A percentile compares a stretch with the other conserved stretches of the same genome.
Evolutionary conservation across 2,888 invertebrate genomes (phyloP).

Genomic region (Miltochrista miniata): DNA sequence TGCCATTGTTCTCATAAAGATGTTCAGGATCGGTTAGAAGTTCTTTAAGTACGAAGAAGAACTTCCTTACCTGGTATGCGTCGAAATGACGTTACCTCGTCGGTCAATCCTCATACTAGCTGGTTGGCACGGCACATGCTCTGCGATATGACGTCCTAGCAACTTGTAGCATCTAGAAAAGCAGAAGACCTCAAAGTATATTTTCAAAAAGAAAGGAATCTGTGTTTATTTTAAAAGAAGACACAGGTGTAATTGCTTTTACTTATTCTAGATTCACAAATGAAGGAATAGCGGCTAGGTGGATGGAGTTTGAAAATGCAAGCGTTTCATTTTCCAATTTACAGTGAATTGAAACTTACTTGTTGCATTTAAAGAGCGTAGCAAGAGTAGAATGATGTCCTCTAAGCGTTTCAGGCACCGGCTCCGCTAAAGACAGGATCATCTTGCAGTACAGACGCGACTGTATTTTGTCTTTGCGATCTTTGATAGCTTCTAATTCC

Average conservation of each 20-base stretch:
- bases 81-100: slow-evolving; percentile 88
- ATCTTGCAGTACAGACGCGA: slow-evolving; percentile 93
- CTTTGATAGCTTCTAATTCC: slow-evolving; percentile 92
- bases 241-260: too few species aligned
- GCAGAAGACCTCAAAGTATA: not conserved
- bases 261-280: too few species aligned
- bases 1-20: too few species aligned
- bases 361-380: slow-evolving; percentile 89
- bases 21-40: too few species aligned
- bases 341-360: slow-evolving; percentile 64
- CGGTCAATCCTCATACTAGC: slow-evolving; percentile 88
- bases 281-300: too few species aligned
- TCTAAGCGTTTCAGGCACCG: slow-evolving; percentile 88
- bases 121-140: slow-evolving; percentile 89
- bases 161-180: slow-evolving; percentile 86
- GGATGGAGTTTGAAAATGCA: too few species aligned
- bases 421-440: slow-evolving; percentile 89
- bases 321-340: too few species aligned
- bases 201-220: too few species aligned
- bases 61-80: slow-evolving; percentile 85
- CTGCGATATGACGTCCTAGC: slow-evolving; percentile 87
- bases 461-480: slow-evolving; percentile 95
- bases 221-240: too few species aligned
- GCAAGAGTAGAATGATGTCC: slow-evolving; percentile 93
- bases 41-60: too few species aligned